Conservation (phyloP, 2,113 vertebrate genomes). For the Cyanoliseus patagonus region DNA sequence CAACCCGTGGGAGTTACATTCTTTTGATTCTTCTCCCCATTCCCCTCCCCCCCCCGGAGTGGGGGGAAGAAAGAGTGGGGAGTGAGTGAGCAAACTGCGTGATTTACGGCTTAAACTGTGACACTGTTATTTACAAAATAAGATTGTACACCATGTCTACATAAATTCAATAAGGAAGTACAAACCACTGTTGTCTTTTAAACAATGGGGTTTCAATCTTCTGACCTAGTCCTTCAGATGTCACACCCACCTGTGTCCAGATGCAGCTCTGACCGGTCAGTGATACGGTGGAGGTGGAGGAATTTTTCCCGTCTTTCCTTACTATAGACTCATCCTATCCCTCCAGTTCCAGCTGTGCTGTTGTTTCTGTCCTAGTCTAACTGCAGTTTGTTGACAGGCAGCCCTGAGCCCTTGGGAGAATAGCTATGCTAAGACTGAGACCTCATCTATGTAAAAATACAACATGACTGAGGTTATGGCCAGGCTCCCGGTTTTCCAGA, state of each 20-base stretch:
- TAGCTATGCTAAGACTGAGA: background rate
- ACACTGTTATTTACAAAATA: background rate
- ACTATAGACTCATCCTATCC: no score
- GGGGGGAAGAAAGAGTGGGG: no score
- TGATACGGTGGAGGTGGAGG: background rate
- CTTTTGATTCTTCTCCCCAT: no score
- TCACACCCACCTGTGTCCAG: background rate
- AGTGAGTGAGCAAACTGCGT: no score
- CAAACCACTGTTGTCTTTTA: background rate
- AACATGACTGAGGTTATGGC: background rate
- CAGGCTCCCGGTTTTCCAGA: no score
- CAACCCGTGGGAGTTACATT: no score
- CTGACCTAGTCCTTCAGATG: no score
- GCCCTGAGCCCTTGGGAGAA: background rate
- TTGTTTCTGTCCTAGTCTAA: background rate
- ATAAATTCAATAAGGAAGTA: background rate
- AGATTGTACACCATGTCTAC: no score
- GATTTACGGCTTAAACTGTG: no score
- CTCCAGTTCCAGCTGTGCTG: background rate
- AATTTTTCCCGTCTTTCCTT: background rate
- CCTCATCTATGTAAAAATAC: no score
- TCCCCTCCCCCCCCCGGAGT: no score
- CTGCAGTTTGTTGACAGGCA: no score
- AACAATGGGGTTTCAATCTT: background rate
- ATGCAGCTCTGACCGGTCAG: background rate